phyloP scores from a whole-genome alignment of 2,113 vertebrate species.

The Brachyhypopomus gauderio region DNA sequence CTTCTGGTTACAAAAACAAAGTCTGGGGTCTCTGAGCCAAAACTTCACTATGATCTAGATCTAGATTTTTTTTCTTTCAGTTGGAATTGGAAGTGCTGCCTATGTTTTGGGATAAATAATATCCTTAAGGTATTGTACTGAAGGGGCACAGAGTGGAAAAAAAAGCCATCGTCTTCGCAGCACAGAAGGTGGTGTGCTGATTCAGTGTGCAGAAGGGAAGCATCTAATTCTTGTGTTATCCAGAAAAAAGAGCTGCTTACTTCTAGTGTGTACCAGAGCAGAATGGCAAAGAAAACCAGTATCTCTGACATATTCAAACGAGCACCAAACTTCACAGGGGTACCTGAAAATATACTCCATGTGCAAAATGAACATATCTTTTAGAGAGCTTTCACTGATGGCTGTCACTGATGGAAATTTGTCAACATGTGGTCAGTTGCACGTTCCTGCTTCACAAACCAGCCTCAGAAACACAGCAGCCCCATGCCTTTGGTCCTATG shows the following conservation, averaged over 20 bases:
- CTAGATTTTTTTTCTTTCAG: constrained; percentile 35
- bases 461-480: neutral
- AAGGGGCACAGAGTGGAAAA: constrained; percentile 3
- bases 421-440: neutral
- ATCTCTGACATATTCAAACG: too few relatives aligned
- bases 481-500: neutral
- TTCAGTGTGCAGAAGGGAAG: too few relatives aligned
- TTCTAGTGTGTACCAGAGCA: too few relatives aligned
- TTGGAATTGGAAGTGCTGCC: constrained; percentile 76
- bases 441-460: neutral
- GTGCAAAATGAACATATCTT: too few relatives aligned
- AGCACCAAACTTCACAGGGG: too few relatives aligned
- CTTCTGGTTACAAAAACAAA: neutral
- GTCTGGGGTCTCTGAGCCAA: neutral
- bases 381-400: too few relatives aligned
- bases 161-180: neutral
- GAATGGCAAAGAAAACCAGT: too few relatives aligned
- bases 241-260: too few relatives aligned
- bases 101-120: constrained; percentile 76
- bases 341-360: too few relatives aligned
- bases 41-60: constrained; percentile 46
- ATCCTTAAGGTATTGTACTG: constrained; percentile 57
- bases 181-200: too few relatives aligned
- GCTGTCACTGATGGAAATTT: neutral
- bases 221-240: too few relatives aligned